Evolutionary conservation across 2,113 vertebrate genomes (phyloP), one percentile per base, ranked within the genome.

Genomic region (Urocynchramus pylzowi): DNA sequence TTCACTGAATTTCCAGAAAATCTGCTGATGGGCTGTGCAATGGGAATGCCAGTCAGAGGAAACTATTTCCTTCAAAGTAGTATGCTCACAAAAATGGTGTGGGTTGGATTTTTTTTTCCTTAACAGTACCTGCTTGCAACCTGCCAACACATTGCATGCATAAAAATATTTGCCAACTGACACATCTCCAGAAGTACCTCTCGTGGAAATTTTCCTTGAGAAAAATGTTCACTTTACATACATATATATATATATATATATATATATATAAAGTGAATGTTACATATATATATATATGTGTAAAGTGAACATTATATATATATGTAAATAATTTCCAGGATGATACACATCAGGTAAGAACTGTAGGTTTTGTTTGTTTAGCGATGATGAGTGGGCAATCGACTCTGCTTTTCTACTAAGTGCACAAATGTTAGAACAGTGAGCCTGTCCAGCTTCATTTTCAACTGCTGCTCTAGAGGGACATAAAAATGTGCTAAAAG

Each of bases 91-190:
- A 75, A 94, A 95, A 47, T 42, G 6, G 10, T 37, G 24, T 49
- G 31, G 22, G 2, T 3, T 11, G 50, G 31, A 41, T 37, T 33
- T 78, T 59, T 33, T 64, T 87, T 77, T 20, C 21, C 33, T 89
- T 71, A 59, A 57, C 9, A 52, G 39, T 82, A 95, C 84, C 82
- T 94, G 74, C 65, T 39, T 71, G 44, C 61, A 84, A 68, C 52
- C 53, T 64, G 87, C 78, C 90, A 93, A 64, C 44, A 71, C 17
- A 21, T 10, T 3, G 7, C 10, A 1, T 68, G 19, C 22, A 28
- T 64, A 54, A 78, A 87, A 84, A 78, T 82, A 68, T 60, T 89
- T 82, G 78, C 84, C 84, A 90, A 68, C 61, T 87, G 85, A 85
- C 65, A 87, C 31, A 44, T 52, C 35, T 76, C 61, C 47, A 52